Percentiles rank a stretch among this genome's conserved stretches.
Evolutionary conservation across 2,797 vertebrate genomes (phyloP).

Genomic region (Lacerta bilineata): DNA sequence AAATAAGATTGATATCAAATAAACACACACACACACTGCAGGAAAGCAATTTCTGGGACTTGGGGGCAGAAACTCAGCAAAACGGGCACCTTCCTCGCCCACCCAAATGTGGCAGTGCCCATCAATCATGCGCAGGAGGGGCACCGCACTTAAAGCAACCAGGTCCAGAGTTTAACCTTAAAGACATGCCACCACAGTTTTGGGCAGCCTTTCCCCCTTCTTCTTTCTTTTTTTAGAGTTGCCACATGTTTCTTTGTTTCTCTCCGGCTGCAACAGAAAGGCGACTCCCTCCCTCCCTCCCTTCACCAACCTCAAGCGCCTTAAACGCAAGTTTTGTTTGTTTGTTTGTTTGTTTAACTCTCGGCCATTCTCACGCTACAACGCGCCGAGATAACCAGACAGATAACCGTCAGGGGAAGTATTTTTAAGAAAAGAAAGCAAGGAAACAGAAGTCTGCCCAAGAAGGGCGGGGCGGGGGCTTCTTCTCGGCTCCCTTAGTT

Average conservation of each 20-base stretch:
- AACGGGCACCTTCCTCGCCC: not conserved
- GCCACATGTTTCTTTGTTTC: slow-evolving; percentile 1
- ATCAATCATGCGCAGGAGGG: no score
- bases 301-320: no score
- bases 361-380: not conserved
- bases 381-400: no score
- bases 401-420: not conserved
- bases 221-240: not conserved
- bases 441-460: not conserved
- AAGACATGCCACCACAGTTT: no score
- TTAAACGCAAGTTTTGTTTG: no score
- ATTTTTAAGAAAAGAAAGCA: not conserved
- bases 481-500: no score
- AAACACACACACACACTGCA: no score
- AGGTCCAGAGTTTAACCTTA: no score
- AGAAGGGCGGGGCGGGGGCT: not conserved
- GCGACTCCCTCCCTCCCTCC: not conserved
- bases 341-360: not conserved
- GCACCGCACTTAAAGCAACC: no score
- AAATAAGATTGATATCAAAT: no score
- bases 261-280: not conserved
- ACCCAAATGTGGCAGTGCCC: not conserved
- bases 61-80: not conserved
- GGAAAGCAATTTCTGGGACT: not conserved
- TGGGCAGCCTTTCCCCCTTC: no score